Conservation (phyloP, 2,113 vertebrate genomes). For the Nyctereutes procyonoides region DNA sequence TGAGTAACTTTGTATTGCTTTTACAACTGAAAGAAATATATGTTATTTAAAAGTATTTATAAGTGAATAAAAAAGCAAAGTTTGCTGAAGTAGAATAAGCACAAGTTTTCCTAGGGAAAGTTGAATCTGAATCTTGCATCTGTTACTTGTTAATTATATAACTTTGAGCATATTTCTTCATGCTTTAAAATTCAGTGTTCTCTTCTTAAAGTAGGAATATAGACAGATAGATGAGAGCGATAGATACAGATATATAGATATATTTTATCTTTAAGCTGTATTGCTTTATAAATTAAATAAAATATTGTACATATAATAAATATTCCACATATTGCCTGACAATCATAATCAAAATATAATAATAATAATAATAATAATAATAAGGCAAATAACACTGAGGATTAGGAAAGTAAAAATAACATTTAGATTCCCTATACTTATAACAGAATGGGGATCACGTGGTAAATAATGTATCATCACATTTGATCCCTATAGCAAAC, state of each 20-base stretch:
- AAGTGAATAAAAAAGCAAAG: neutral
- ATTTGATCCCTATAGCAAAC: neutral
- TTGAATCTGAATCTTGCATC: neutral
- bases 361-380: neutral
- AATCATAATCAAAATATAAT: neutral
- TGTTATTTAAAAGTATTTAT: neutral
- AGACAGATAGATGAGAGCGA: neutral
- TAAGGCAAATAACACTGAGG: neutral
- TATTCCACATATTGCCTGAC: neutral
- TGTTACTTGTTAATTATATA: neutral
- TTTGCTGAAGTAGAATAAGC: neutral
- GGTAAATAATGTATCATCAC: neutral
- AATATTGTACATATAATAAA: neutral
- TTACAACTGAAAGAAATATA: neutral
- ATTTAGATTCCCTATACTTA: neutral
- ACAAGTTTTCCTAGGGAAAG: neutral
- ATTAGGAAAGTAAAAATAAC: neutral
- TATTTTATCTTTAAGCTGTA: neutral
- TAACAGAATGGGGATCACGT: neutral
- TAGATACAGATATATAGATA: too few relatives aligned
- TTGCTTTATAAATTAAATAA: conserved; percentile 21
- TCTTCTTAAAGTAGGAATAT: neutral
- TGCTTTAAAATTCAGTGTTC: neutral
- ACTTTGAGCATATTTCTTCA: neutral
- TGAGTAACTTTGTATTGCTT: neutral